Base-by-base conservation (phyloP, 23 tunicate species). In the Trididemnum clinides region DNA sequence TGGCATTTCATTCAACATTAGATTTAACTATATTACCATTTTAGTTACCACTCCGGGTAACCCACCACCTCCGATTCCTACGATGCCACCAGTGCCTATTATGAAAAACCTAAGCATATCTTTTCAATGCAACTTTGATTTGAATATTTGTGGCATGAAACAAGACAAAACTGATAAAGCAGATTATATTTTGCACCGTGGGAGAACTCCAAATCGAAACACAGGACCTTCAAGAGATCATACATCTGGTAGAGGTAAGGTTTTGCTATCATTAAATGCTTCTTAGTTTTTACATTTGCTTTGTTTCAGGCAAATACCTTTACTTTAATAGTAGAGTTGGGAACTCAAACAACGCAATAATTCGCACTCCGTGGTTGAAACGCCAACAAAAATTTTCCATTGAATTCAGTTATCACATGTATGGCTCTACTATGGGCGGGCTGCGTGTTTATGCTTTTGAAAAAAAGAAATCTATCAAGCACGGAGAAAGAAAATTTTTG, bases 181-280 rank as follows among this genome's bases (percentile, higher is more conserved):
- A 38, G 88, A 94, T 64, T 94, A 86, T 89, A 50, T 28, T 1
- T 50, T 18, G 20, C 35, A 57, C 34, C 64, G 64, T 1, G 89
- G 92, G n/a, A n/a, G 58, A 18, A 97, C 99, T 0, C 97, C 99
- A 58, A 89, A 88, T 37, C 87, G 88, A 33, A 69, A 82, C 39
- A 96, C 99, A 2, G 99, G 99, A 25, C 99, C 99, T 1, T 4
- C 49, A 7, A 84, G 80, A 3, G 99, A 96, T 64, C 99, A 91
- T 85, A 88, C 99, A 1, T 10, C 54, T 5, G 98, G 92, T 34
- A 84, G 57, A 70, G 98, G 98, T 93, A 78, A 64, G 70, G 10
- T 36, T 3, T 63, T 63, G n/a, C 28, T 44, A 44, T 10, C 15
- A 44, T 7, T 10, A 44, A 7, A 44, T 44, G 54, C 54, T 7